phyloP scores from a whole-genome alignment of 2,888 invertebrate genomes.

The Opisthograptis luteolata region DNA sequence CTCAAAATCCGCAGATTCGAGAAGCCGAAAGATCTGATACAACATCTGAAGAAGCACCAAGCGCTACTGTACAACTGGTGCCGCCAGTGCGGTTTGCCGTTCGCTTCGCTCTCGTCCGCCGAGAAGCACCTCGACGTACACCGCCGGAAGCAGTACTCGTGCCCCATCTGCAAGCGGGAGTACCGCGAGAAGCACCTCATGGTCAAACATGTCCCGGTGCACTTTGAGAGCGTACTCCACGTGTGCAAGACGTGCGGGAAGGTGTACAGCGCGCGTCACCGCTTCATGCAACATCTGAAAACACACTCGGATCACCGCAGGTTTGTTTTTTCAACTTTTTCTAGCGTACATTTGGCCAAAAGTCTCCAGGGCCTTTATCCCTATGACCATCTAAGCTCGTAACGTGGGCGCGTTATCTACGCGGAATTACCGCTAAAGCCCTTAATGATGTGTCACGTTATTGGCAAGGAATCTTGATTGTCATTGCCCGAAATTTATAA shows the following conservation, averaged over 20 bases:
- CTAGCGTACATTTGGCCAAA: too few relatives aligned
- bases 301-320: constrained; percentile 70
- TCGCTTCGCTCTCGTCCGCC: constrained; percentile 56
- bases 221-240: constrained; percentile 67
- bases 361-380: too few relatives aligned
- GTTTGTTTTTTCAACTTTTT: too few relatives aligned
- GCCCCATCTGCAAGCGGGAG: constrained; percentile 83
- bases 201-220: constrained; percentile 62
- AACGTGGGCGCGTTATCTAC: too few relatives aligned
- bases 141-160: constrained; percentile 64
- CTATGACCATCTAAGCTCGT: too few relatives aligned
- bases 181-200: constrained; percentile 77
- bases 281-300: constrained; percentile 51
- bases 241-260: constrained; percentile 77
- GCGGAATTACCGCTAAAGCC: too few relatives aligned
- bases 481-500: too few relatives aligned
- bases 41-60: constrained; percentile 59
- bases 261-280: neutral
- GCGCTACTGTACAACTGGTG: constrained; percentile 53
- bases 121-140: constrained; percentile 65
- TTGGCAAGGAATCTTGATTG: too few relatives aligned
- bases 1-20: constrained; percentile 54
- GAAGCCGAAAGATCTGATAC: constrained; percentile 56
- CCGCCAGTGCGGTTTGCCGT: constrained; percentile 64
- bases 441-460: too few relatives aligned